phyloP scores from a whole-genome alignment of 2,797 vertebrate species.

The Mionectes olivaceus region DNA sequence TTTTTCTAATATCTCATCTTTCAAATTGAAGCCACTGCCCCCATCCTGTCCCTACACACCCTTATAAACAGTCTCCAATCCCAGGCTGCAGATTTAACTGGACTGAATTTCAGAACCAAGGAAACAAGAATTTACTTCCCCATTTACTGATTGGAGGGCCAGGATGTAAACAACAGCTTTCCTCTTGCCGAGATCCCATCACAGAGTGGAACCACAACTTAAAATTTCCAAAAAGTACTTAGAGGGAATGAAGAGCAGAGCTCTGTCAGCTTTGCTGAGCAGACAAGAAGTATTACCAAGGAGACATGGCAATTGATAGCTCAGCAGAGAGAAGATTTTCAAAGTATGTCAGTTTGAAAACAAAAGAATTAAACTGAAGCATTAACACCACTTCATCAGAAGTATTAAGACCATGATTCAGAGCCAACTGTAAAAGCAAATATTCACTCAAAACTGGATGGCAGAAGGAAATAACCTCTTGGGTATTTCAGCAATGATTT shows the following conservation, averaged over 20 bases:
- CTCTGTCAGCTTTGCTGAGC: neutral
- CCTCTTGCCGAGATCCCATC: neutral
- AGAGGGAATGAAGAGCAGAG: neutral
- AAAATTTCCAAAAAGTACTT: neutral
- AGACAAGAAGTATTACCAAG: neutral
- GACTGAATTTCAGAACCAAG: neutral
- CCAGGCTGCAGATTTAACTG: neutral
- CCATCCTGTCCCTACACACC: neutral
- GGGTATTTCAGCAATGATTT: conserved; percentile 43
- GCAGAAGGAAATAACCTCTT: conserved; percentile 38
- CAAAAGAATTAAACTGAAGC: neutral
- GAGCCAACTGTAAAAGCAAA: conserved; percentile 24
- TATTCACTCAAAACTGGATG: neutral
- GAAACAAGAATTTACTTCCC: neutral
- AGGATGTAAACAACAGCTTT: neutral
- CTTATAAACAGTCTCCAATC: neutral
- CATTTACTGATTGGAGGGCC: neutral
- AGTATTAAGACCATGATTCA: neutral
- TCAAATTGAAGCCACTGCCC: neutral
- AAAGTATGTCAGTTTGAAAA: neutral
- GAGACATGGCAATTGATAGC: neutral
- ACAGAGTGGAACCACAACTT: neutral
- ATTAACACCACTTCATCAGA: neutral
- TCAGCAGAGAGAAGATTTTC: neutral
- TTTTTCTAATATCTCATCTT: neutral